Conservation (phyloP, 35 echinoderm and acorn worm genomes). For the Apostichopus parvimensis region DNA sequence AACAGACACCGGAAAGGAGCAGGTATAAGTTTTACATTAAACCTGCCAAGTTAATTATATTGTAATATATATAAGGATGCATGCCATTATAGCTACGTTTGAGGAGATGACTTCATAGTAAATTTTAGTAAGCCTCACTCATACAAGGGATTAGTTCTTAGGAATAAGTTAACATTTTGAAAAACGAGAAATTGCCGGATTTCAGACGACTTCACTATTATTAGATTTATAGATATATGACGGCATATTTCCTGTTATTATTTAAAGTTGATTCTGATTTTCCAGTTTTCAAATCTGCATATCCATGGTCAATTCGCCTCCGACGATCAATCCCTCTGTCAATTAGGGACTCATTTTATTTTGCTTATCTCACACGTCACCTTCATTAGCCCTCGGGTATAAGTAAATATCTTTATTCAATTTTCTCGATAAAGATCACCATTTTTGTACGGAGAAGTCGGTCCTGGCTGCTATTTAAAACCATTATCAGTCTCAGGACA, state of each 20-base stretch:
- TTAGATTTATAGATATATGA: background rate
- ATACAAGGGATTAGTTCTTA: background rate
- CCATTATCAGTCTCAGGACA: background rate
- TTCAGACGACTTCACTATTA: background rate
- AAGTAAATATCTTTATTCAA: slow-evolving; percentile 27
- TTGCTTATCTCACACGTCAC: slow-evolving; percentile 32
- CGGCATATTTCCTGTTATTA: slow-evolving; percentile 2
- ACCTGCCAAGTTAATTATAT: too few species aligned
- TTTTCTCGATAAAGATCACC: slow-evolving; percentile 14
- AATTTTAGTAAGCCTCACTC: background rate
- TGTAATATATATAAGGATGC: background rate
- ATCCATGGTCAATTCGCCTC: slow-evolving; percentile 6
- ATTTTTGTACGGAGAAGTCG: background rate
- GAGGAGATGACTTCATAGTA: background rate
- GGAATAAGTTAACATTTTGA: background rate
- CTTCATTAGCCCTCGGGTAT: slow-evolving; percentile 8
- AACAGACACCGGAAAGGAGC: too few species aligned
- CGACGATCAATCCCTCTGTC: slow-evolving; percentile 17
- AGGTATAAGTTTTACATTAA: too few species aligned
- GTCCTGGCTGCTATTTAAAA: background rate
- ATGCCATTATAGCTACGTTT: background rate
- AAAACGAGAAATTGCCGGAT: background rate
- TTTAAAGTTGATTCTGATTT: background rate
- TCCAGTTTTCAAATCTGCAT: background rate
- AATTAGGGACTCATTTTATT: background rate